Evolutionary conservation across 2,888 invertebrate genomes (phyloP).

Genomic region (Liodrosophila aerea): DNA sequence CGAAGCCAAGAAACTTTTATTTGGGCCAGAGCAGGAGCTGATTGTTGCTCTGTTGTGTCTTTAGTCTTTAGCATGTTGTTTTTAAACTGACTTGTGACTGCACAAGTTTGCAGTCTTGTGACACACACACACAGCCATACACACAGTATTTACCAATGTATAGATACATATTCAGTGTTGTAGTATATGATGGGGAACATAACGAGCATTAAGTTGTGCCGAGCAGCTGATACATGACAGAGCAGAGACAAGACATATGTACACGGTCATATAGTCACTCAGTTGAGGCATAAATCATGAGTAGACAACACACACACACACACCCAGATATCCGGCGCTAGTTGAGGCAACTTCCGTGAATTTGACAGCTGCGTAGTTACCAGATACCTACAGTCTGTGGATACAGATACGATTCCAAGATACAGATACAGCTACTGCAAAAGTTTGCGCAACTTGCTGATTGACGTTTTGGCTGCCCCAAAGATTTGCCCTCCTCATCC

Average conservation of each 20-base stretch:
- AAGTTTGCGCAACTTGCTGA: slow-evolving; percentile 62
- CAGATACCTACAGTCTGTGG: too few relatives aligned
- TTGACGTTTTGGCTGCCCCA: slow-evolving; percentile 53
- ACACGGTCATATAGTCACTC: slow-evolving; percentile 60
- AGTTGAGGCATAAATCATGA: slow-evolving; percentile 52
- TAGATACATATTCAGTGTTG: slow-evolving; percentile 2
- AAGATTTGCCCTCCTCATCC: slow-evolving; percentile 21
- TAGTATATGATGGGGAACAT: slow-evolving; percentile 21
- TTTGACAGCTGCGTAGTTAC: slow-evolving; percentile 44
- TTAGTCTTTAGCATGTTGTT: slow-evolving; percentile 47
- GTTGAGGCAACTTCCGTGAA: slow-evolving; percentile 13
- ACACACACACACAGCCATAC: not conserved
- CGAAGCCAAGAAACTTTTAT: slow-evolving; percentile 41
- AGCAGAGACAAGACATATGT: slow-evolving; percentile 47
- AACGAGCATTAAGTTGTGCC: slow-evolving; percentile 56
- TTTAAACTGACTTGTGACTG: slow-evolving; percentile 30
- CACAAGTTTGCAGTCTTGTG: slow-evolving; percentile 23
- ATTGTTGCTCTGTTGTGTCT: slow-evolving; percentile 30
- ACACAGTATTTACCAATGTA: not conserved
- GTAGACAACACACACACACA: slow-evolving; percentile 23
- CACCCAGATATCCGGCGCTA: slow-evolving; percentile 20
- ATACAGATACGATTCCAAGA: slow-evolving; percentile 12
- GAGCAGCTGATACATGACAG: slow-evolving; percentile 51
- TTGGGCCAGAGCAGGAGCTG: slow-evolving; percentile 35
- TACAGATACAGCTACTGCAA: slow-evolving; percentile 23